Evolutionary conservation across 1,140 invertebrate genomes (phyloP).

Genomic region (Aphelenchoides avenae): DNA sequence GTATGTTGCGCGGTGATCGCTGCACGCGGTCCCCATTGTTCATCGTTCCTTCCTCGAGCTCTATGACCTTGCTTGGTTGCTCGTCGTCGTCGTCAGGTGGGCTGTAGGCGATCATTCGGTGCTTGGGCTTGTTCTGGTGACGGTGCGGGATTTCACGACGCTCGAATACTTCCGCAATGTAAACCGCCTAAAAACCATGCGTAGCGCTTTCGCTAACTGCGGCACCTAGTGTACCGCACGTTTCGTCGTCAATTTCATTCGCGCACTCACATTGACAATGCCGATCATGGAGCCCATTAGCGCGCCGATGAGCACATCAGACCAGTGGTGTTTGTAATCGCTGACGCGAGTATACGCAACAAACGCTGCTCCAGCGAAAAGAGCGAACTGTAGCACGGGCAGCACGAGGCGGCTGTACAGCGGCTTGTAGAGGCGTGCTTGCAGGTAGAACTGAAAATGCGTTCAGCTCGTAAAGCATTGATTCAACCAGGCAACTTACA

Average conservation of each 20-base stretch:
- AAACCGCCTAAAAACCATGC: constrained; percentile 44
- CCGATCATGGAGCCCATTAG: constrained; percentile 67
- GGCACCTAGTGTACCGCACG: not conserved
- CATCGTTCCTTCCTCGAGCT: too few relatives aligned
- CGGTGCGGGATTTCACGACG: constrained; percentile 55
- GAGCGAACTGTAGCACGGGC: constrained; percentile 53
- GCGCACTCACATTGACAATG: constrained; percentile 60
- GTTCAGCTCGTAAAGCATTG: constrained; percentile 14
- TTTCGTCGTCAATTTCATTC: not conserved
- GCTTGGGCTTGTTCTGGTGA: too few relatives aligned
- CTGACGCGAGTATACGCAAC: constrained; percentile 66
- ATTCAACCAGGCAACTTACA: constrained; percentile 28
- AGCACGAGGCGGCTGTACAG: constrained; percentile 47
- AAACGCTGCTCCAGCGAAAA: constrained; percentile 53
- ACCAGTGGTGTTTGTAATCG: constrained; percentile 96
- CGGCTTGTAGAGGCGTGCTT: constrained; percentile 56
- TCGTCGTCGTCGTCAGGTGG: too few relatives aligned
- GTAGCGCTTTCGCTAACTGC: not conserved
- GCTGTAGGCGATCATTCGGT: too few relatives aligned
- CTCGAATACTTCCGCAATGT: constrained; percentile 53
- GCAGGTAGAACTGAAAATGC: constrained; percentile 52
- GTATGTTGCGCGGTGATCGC: too few relatives aligned
- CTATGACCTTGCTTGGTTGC: too few relatives aligned
- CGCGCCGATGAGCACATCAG: constrained; percentile 71
- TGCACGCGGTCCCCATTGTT: too few relatives aligned